phyloP scores from a whole-genome alignment of 2,113 vertebrate genomes.

The Tachycineta bicolor region DNA sequence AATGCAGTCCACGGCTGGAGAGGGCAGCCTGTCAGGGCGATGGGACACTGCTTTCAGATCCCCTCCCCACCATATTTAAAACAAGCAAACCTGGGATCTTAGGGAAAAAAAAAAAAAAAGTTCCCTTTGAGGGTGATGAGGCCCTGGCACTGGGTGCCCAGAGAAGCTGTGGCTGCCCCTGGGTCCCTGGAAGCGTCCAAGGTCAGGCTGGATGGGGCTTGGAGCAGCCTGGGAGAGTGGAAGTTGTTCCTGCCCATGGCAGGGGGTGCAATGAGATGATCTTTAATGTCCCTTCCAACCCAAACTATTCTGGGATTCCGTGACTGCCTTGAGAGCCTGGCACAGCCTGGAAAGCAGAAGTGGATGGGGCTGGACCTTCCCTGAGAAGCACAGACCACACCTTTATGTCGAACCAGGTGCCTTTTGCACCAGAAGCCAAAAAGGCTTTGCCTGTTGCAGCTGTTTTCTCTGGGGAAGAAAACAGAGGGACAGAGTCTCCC shows the following conservation, averaged over 20 bases:
- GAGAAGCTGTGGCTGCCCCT: not conserved
- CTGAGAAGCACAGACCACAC: not conserved
- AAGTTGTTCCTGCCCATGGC: not conserved
- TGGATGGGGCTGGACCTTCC: not conserved
- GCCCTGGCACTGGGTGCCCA: not conserved
- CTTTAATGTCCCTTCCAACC: not conserved
- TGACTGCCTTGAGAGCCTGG: not conserved
- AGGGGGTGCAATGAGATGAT: accelerated
- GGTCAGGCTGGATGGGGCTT: accelerated
- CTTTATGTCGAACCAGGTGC: not conserved
- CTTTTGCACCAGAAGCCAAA: not conserved
- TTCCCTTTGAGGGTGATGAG: not conserved
- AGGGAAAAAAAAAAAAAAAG: not conserved
- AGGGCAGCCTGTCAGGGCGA: not conserved
- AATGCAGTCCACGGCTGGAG: not conserved
- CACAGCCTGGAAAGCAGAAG: not conserved
- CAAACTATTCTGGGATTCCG: not conserved
- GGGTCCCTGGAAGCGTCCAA: not conserved
- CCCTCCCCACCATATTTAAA: not conserved
- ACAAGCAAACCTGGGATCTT: not conserved
- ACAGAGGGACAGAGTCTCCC: not conserved
- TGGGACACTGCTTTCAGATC: not conserved
- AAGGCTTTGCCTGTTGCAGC: not conserved
- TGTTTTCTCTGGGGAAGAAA: not conserved
- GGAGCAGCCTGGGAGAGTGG: not conserved